A percentile compares a stretch with the other conserved stretches of the same genome.
Evolutionary conservation across 2,113 vertebrate species (phyloP).

Genomic region (Ardeotis arabs): DNA sequence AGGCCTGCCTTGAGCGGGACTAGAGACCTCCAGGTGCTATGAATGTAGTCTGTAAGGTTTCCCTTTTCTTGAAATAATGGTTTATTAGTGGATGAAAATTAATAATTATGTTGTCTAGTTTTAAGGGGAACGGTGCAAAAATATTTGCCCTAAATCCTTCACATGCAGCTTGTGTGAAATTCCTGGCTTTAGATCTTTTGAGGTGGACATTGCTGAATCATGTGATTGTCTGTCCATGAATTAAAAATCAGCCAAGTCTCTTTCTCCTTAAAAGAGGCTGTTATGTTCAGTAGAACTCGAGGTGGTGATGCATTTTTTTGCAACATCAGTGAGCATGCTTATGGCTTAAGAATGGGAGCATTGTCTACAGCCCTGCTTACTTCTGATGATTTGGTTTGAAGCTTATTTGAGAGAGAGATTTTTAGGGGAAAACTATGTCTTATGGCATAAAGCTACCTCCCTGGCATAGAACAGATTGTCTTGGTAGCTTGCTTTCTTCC

Average conservation of each 20-base stretch:
- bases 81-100: not conserved
- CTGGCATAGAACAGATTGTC: not conserved
- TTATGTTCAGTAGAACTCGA: constrained; percentile 11
- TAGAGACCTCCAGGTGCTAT: not conserved
- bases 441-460: not conserved
- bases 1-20: not conserved
- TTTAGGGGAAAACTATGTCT: not conserved
- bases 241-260: constrained; percentile 20
- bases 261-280: constrained; percentile 1
- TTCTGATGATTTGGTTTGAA: not conserved
- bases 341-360: constrained; percentile 9
- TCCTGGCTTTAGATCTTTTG: not conserved
- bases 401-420: not conserved
- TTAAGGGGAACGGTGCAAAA: not conserved
- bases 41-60: not conserved
- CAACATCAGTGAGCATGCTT: not conserved
- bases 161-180: not conserved
- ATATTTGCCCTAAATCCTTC: not conserved
- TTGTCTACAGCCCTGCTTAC: not conserved
- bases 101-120: not conserved
- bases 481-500: not conserved
- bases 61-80: not conserved
- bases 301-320: constrained; percentile 33
- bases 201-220: constrained; percentile 1
- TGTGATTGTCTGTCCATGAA: not conserved